Evolutionary conservation across 2,888 invertebrate genomes (phyloP).

Genomic region (Timema cristinae): DNA sequence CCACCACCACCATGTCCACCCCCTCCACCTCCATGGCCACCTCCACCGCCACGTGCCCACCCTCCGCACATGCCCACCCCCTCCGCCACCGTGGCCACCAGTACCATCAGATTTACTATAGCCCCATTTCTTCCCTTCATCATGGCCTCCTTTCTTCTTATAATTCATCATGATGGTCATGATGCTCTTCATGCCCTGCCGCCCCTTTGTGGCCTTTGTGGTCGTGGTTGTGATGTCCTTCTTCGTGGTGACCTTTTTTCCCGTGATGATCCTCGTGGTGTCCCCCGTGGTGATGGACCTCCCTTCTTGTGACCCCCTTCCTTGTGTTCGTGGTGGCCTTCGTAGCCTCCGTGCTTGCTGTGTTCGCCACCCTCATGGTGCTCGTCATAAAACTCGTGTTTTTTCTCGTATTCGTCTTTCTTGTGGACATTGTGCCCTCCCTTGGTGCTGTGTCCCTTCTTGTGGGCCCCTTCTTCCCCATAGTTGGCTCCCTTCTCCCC

Average conservation of each 20-base stretch:
- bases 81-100: too few relatives aligned
- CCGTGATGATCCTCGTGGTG: constrained; percentile 54
- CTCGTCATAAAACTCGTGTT: constrained; percentile 72
- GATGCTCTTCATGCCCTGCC: constrained; percentile 55
- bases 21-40: too few relatives aligned
- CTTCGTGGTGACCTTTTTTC: constrained; percentile 53
- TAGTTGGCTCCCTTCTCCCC: constrained; percentile 58
- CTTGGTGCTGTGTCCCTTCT: constrained; percentile 70
- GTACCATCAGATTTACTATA: constrained; percentile 38
- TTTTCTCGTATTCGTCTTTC: constrained; percentile 71
- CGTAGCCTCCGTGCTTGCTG: constrained; percentile 61
- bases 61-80: too few relatives aligned
- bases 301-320: constrained; percentile 42
- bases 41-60: too few relatives aligned
- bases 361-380: constrained; percentile 63
- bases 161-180: constrained; percentile 49
- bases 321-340: constrained; percentile 50
- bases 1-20: too few relatives aligned
- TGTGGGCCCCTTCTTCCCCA: constrained; percentile 60
- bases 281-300: constrained; percentile 47
- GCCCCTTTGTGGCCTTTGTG: constrained; percentile 50
- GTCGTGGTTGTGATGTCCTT: constrained; percentile 52
- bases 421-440: constrained; percentile 71
- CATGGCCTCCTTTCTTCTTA: constrained; percentile 49
- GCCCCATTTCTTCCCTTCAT: constrained; percentile 56